Evolutionary conservation across 2,113 vertebrate species (phyloP).

Genomic region (Carettochelys insculpta): DNA sequence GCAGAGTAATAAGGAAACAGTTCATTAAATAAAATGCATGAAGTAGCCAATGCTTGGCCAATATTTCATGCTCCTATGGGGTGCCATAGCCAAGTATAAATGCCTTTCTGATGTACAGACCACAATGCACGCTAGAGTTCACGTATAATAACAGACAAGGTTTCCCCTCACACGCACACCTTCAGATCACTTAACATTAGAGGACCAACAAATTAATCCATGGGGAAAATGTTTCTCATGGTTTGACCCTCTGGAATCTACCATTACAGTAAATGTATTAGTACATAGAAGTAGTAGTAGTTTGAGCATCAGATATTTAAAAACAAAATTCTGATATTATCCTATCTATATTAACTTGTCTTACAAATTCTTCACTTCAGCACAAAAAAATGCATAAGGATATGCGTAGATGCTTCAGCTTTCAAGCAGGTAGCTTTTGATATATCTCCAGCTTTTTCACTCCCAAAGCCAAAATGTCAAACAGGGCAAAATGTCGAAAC

Average conservation of each 20-base stretch:
- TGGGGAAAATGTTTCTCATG: conserved; percentile 40
- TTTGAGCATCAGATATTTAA: not conserved
- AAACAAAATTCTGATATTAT: conserved; percentile 37
- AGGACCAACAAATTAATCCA: conserved; percentile 59
- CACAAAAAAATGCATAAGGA: not conserved
- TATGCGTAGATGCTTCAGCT: not conserved
- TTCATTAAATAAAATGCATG: conserved; percentile 78
- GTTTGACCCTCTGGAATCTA: conserved; percentile 37
- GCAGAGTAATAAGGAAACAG: conserved; percentile 82
- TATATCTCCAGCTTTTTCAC: not conserved
- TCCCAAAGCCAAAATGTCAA: conserved; percentile 19
- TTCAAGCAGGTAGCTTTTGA: not conserved
- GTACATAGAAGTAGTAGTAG: not conserved
- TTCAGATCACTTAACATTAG: conserved; percentile 66
- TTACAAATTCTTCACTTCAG: conserved; percentile 24
- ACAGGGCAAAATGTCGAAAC: conserved; percentile 2
- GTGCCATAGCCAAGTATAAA: conserved; percentile 62
- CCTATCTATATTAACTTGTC: conserved; percentile 33
- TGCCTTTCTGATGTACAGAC: conserved; percentile 60
- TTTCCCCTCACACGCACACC: conserved; percentile 63
- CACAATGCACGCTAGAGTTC: conserved; percentile 59
- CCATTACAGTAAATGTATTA: not conserved
- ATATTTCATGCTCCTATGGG: conserved; percentile 49
- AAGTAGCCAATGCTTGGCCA: conserved; percentile 65
- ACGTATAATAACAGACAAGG: conserved; percentile 59